phyloP scores from a whole-genome alignment of 2,113 vertebrate genomes.

The Dipodomys ordii region DNA sequence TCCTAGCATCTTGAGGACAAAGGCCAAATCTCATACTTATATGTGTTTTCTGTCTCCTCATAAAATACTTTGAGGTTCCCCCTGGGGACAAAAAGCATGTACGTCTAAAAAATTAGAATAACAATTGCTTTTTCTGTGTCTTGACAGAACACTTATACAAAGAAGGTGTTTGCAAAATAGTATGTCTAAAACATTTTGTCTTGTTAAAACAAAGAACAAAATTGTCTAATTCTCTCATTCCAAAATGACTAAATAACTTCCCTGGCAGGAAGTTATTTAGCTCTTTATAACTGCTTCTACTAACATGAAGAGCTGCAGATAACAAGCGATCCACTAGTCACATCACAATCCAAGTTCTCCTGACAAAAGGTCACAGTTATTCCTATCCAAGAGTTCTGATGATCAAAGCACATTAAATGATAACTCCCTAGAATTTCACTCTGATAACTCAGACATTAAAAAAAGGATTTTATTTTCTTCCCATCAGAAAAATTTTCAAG shows the following conservation, averaged over 20 bases:
- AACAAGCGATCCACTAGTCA: not conserved
- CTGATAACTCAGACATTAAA: not conserved
- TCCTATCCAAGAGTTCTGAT: not conserved
- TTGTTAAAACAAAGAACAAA: not conserved
- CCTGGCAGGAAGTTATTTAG: not conserved
- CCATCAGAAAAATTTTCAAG: not conserved
- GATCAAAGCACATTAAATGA: not conserved
- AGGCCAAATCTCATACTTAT: not conserved
- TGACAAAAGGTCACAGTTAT: not conserved
- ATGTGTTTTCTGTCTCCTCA: not conserved
- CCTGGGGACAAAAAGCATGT: not conserved
- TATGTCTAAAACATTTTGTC: not conserved
- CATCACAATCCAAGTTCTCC: not conserved
- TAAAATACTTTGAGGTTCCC: conserved; percentile 7
- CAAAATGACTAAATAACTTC: not conserved
- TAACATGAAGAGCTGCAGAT: not conserved
- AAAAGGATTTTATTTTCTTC: not conserved
- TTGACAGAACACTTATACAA: not conserved
- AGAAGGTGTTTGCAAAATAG: not conserved
- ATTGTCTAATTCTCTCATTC: not conserved
- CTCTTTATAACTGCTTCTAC: not conserved
- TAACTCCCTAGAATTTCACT: not conserved
- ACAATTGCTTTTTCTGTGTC: not conserved
- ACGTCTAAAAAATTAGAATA: not conserved
- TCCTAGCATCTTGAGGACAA: not conserved